These are phyloP conservation scores for Phania funesta DNA, from an alignment of 2,888 invertebrate species.

Conservation along the genomic window DNA sequence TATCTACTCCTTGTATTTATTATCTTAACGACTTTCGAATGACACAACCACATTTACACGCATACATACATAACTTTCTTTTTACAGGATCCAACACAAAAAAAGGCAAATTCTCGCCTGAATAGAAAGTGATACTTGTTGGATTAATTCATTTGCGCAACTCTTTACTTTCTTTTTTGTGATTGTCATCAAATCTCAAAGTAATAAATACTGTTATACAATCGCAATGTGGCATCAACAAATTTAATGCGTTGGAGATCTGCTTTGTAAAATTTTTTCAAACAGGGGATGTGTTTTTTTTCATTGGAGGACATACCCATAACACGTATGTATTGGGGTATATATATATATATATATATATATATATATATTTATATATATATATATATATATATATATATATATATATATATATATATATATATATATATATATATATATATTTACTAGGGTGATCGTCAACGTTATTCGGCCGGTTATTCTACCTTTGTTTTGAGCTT, in stretches of 20 bases:
- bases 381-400: background rate
- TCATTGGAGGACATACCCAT: no score
- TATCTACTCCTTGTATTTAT: background rate
- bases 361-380: no score
- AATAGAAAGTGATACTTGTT: background rate
- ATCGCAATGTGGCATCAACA: background rate
- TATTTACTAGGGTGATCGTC: no score
- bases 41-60: background rate
- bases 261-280: background rate
- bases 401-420: background rate
- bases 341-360: background rate
- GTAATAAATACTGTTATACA: background rate
- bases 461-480: no score
- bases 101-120: background rate
- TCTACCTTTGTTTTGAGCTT: no score
- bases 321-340: background rate
- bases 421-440: no score
- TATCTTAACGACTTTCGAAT: constrained; percentile 7
- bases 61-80: background rate
- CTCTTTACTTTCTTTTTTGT: background rate
- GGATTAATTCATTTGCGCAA: background rate
- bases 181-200: background rate
- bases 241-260: background rate
- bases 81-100: background rate
- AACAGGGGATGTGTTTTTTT: background rate